Conservation (phyloP, 1,140 invertebrate species). For the Elymnias hypermnestra region DNA sequence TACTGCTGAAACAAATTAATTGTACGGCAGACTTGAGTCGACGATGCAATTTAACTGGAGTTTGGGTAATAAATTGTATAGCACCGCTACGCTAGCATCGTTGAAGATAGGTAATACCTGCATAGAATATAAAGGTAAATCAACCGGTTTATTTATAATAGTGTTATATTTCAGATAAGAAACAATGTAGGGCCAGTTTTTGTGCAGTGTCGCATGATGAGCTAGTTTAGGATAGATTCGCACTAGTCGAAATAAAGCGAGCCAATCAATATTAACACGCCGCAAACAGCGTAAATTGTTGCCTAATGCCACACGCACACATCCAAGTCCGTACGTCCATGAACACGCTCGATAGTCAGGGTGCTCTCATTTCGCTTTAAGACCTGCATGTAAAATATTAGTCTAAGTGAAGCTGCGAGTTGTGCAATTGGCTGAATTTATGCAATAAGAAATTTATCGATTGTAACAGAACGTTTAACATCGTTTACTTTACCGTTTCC, state of each 20-base stretch:
- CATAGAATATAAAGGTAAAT: slow-evolving; percentile 2
- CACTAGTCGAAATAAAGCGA: slow-evolving; percentile 71
- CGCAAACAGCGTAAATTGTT: slow-evolving; percentile 76
- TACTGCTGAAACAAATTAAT: slow-evolving; percentile 21
- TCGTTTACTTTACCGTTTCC: too few species aligned
- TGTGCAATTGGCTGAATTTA: not conserved
- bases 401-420: not conserved
- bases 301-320: slow-evolving; percentile 70
- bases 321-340: slow-evolving; percentile 29
- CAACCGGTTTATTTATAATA: slow-evolving; percentile 8
- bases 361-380: slow-evolving; percentile 29
- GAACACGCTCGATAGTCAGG: slow-evolving; percentile 43
- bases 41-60: slow-evolving; percentile 26
- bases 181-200: slow-evolving; percentile 8
- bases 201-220: slow-evolving; percentile 25
- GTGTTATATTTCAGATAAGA: not conserved
- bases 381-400: not conserved
- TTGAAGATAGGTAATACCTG: slow-evolving; percentile 14
- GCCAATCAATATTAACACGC: slow-evolving; percentile 76
- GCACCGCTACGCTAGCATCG: slow-evolving; percentile 21
- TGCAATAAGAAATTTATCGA: too few species aligned
- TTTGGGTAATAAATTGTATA: slow-evolving; percentile 25
- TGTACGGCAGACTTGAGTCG: slow-evolving; percentile 21
- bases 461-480: too few species aligned
- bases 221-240: slow-evolving; percentile 63